These are phyloP conservation scores for Tetheella fluctuosa DNA, from an alignment of 2,888 invertebrate species.

Conservation along the genomic window DNA sequence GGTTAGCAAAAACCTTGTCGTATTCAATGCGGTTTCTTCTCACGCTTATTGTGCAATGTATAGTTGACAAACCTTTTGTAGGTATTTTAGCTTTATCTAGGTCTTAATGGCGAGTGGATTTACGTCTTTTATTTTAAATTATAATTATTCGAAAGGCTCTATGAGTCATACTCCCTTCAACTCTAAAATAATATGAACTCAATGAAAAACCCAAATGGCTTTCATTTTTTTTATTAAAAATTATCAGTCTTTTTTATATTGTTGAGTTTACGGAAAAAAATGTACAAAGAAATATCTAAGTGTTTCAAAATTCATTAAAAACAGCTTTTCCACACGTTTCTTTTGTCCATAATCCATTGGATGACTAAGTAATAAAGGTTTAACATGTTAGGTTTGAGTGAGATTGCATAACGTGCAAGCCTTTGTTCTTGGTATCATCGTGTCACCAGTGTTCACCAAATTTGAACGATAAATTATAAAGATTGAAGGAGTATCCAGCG, in stretches of 20 bases:
- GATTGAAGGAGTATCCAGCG: no score
- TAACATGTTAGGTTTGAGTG: slow-evolving; percentile 32
- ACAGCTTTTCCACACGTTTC: no score
- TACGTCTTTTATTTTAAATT: no score
- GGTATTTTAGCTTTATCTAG: slow-evolving; percentile 21
- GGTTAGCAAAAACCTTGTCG: slow-evolving; percentile 44
- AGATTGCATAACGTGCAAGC: slow-evolving; percentile 35
- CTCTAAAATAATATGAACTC: no score
- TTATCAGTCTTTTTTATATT: no score
- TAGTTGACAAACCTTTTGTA: slow-evolving; percentile 57
- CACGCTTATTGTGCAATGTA: slow-evolving; percentile 43
- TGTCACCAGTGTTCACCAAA: not conserved
- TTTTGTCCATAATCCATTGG: slow-evolving; percentile 5
- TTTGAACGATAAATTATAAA: not conserved
- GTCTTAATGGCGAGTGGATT: not conserved
- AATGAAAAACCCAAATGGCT: no score
- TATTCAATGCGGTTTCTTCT: slow-evolving; percentile 52
- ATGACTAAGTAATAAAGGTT: no score
- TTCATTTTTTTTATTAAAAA: no score
- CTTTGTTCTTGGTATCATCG: not conserved
- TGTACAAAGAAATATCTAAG: no score
- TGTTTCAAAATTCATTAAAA: not conserved
- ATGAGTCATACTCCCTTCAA: no score
- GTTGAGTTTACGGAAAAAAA: not conserved
- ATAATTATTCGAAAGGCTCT: not conserved